Evolutionary conservation across 2,888 invertebrate species (phyloP), one percentile per base, ranked within the genome.

Genomic region (Chromoteleia sp.): DNA sequence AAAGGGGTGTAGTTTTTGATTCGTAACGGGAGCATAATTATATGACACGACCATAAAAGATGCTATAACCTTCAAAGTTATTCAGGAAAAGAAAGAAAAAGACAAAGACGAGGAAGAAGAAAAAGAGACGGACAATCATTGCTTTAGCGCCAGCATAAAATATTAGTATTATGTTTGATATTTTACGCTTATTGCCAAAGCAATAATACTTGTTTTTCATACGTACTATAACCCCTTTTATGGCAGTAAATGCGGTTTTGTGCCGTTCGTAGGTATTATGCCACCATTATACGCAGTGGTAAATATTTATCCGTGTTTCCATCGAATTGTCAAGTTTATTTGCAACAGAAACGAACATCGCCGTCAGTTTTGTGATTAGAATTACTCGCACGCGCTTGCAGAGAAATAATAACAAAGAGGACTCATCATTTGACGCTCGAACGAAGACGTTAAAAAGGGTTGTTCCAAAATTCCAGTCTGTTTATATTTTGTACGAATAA

Each of bases 121-220:
- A 25, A 25, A 6, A 25, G 25, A 6, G 25, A 6, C 2, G 25
- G 25, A 56, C 30, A 43, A 56, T 68, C 33, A 45, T 56, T 56
- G 56, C 45, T 56, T 30, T 68, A 68, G 33, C 56, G 56, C 56
- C 19, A 8, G 56, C 33, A 41, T 68, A 68, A 68, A 68, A 43
- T 33, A 45, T 68, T 56, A 68, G 56, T 68, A 68, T 54, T 68
- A 56, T 54, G 67, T 30, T 68, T 68, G 56, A 45, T 45, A 33
- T 45, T 45, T 68, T 45, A 68, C 29, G 56, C 56, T 45, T 33
- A 45, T n/a, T 19, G 33, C 29, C 19, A 14, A 43, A 45, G 70
- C 25, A 70, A 58, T 70, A 70, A 70, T 48, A 70, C 58, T 70
- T 58, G 70, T 68, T 70, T 58, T 70, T 70, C 70, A 45, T 70